These are phyloP conservation scores for Mellilla xanthometata DNA, from an alignment of 2,888 invertebrate genomes.

Conservation along the genomic window DNA sequence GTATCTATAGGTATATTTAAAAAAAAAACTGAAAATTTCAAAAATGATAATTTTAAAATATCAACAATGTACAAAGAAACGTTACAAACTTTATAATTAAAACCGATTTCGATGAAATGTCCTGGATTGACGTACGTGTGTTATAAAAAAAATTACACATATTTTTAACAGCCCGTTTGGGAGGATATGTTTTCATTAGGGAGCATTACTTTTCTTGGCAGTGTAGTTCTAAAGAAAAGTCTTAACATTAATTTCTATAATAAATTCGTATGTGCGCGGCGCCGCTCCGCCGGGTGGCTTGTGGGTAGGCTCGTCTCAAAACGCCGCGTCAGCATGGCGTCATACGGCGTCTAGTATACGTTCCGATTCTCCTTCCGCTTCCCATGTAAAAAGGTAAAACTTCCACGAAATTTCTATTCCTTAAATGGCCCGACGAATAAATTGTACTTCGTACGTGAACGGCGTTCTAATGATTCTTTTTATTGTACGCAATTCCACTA, in stretches of 20 bases:
- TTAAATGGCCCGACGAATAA: conserved; percentile 66
- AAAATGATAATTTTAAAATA: too few species aligned
- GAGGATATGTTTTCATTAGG: too few species aligned
- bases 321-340: conserved; percentile 61
- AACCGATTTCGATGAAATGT: too few species aligned
- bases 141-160: too few species aligned
- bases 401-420: conserved; percentile 63
- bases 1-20: too few species aligned
- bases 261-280: conserved; percentile 40
- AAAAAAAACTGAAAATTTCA: too few species aligned
- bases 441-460: conserved; percentile 68
- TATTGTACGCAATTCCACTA: conserved; percentile 40
- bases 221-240: too few species aligned
- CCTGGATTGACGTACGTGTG: too few species aligned
- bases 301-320: conserved; percentile 44
- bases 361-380: conserved; percentile 58
- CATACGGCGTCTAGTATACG: conserved; percentile 61
- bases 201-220: too few species aligned
- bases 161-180: too few species aligned
- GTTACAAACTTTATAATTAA: too few species aligned
- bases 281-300: conserved; percentile 36
- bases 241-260: conserved; percentile 28
- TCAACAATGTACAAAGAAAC: too few species aligned
- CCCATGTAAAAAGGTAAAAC: conserved; percentile 63
- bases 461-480: conserved; percentile 52